A percentile compares a stretch with the other conserved stretches of the same genome.
phyloP scores from a whole-genome alignment of 2,797 vertebrate genomes.

The Vultur gryphus region DNA sequence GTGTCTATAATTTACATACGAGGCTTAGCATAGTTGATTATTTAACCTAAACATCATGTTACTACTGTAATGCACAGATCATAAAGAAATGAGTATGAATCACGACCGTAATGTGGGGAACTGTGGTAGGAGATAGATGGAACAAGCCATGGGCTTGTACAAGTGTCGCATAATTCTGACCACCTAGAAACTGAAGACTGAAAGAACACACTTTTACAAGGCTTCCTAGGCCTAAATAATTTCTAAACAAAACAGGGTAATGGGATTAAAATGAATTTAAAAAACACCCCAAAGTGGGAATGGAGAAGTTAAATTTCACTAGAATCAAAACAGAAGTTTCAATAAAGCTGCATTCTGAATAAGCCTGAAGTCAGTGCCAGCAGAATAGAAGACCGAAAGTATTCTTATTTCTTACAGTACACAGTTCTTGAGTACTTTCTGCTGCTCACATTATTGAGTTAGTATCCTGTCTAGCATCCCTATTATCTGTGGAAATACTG shows the following conservation, averaged over 20 bases:
- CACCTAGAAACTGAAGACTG: background rate
- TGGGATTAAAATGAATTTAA: background rate
- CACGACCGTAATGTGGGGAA: background rate
- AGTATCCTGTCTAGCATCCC: background rate
- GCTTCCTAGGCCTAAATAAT: background rate
- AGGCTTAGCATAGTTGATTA: background rate
- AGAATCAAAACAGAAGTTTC: background rate
- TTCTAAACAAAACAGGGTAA: background rate
- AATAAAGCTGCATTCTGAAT: background rate
- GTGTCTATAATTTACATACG: background rate
- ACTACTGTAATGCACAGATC: background rate
- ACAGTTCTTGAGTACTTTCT: background rate
- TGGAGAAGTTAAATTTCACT: background rate
- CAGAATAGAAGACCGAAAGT: background rate
- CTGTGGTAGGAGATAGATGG: background rate
- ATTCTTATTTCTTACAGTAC: background rate
- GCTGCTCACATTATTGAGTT: background rate
- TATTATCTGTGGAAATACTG: background rate
- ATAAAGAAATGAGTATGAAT: background rate
- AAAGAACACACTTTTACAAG: background rate
- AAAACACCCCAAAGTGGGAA: background rate
- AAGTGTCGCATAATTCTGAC: background rate
- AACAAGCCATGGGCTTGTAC: background rate
- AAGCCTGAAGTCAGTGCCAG: background rate
- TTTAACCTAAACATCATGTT: background rate